Evolutionary conservation across 2,797 vertebrate genomes (phyloP), one percentile per base, ranked within the genome.

Genomic region (Eidolon dupreanum): DNA sequence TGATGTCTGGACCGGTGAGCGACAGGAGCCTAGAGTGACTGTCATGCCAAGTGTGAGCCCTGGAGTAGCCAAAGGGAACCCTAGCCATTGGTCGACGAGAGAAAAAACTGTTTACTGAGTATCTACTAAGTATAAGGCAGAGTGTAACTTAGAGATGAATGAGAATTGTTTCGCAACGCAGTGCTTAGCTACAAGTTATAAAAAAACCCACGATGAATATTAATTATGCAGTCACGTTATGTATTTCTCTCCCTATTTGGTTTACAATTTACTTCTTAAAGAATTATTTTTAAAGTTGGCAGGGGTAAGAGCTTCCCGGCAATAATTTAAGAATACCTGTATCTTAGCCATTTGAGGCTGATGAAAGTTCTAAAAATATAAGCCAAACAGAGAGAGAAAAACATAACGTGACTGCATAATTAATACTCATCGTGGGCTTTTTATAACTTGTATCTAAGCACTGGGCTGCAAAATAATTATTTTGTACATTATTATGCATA

Each of bases 291-390:
- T 74, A 36, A 7, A 36, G 8, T 24, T 79, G 63, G 2, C 49
- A 8, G 31, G 13, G 19, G 12, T 46, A 61, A 85, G n/a, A 86
- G 10, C 7, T 77, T 92, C 77, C 12, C 63, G 51, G 66, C 11
- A 49, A 61, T 55, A 8, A 85, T 75, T 81, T 71, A 71, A 88
- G 82, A 55, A 66, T 49, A 53, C 22, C 26, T 68, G n/a, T 66
- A 70, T 55, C 33, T 70, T 19, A 68, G 46, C 61, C 71, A 49
- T 81, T 55, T 57, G n/a, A 78, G 88, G 38, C n/a, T 77, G 38
- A 89, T 53, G 79, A 85, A 93, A 71, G 19, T 90, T 91, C 82
- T 77, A 71, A 88, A 92, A 84, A 55, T 66, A 85, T 51, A 93
- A 94, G 78, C 51, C 38, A 68, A 87, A 5, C 33, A 51, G n/a